phyloP scores from a whole-genome alignment of 1,140 invertebrate genomes.

The Microvelia longipes region DNA sequence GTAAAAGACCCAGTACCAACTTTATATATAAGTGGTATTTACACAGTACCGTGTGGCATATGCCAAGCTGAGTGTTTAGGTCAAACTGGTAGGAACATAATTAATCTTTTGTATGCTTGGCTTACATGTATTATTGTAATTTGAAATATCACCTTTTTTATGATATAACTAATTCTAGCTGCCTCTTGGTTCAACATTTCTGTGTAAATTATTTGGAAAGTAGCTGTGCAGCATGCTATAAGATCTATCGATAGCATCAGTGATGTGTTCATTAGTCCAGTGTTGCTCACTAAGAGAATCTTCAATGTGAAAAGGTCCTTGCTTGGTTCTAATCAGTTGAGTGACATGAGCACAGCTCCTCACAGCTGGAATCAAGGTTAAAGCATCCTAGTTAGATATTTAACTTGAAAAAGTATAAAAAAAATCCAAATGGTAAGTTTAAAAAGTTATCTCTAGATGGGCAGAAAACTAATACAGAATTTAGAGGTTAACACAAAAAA shows the following conservation, averaged over 20 bases:
- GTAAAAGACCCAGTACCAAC: too few relatives aligned
- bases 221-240: too few relatives aligned
- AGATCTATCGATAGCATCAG: neutral
- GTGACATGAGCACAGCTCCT: constrained; percentile 22
- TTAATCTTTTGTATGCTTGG: too few relatives aligned
- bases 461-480: neutral
- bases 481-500: neutral
- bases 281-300: constrained; percentile 16
- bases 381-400: constrained; percentile 3
- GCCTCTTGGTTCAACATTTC: too few relatives aligned
- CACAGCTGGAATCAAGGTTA: constrained; percentile 17
- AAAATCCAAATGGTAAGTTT: neutral
- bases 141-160: too few relatives aligned
- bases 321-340: constrained; percentile 20
- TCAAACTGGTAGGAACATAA: too few relatives aligned
- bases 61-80: too few relatives aligned
- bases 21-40: too few relatives aligned
- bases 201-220: too few relatives aligned
- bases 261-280: neutral
- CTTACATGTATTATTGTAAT: too few relatives aligned
- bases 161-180: too few relatives aligned
- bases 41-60: too few relatives aligned
- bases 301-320: constrained; percentile 21
- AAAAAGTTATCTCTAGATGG: neutral
- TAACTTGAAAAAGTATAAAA: neutral